These are phyloP conservation scores for Lasaia peninsularis DNA, from an alignment of 1,140 invertebrate species.

Conservation along the genomic window DNA sequence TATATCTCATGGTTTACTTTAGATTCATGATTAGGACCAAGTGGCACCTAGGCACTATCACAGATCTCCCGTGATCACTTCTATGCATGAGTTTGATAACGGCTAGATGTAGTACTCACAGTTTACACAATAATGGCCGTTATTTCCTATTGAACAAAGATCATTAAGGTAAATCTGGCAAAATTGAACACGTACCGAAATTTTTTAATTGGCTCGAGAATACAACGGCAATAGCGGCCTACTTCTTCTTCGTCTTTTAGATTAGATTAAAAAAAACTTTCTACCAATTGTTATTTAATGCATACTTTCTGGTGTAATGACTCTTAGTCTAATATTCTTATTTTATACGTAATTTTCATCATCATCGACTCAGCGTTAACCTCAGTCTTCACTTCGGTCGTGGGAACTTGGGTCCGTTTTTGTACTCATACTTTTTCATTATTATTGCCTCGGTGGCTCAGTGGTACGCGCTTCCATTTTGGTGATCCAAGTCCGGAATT, in stretches of 20 bases:
- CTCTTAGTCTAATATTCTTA: too few relatives aligned
- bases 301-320: too few relatives aligned
- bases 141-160: slow-evolving; percentile 55
- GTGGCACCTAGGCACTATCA: slow-evolving; percentile 61
- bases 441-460: too few relatives aligned
- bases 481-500: too few relatives aligned
- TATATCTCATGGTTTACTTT: too few relatives aligned
- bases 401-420: too few relatives aligned
- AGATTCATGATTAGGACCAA: slow-evolving; percentile 23
- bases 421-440: too few relatives aligned
- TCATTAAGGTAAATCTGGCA: slow-evolving; percentile 65
- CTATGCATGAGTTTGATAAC: slow-evolving; percentile 59
- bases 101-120: slow-evolving; percentile 59
- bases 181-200: slow-evolving; percentile 44
- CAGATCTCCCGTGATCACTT: slow-evolving; percentile 44
- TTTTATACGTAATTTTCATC: too few relatives aligned
- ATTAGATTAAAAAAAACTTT: slow-evolving; percentile 17
- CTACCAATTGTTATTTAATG: too few relatives aligned
- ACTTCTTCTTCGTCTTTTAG: slow-evolving; percentile 22
- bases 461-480: too few relatives aligned
- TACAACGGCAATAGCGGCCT: slow-evolving; percentile 65
- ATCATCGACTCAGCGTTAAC: too few relatives aligned
- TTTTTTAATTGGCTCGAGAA: slow-evolving; percentile 34
- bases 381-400: too few relatives aligned
- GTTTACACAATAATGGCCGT: slow-evolving; percentile 54